Conservation (phyloP, 2,888 invertebrate species). For the Erebia ligea region DNA sequence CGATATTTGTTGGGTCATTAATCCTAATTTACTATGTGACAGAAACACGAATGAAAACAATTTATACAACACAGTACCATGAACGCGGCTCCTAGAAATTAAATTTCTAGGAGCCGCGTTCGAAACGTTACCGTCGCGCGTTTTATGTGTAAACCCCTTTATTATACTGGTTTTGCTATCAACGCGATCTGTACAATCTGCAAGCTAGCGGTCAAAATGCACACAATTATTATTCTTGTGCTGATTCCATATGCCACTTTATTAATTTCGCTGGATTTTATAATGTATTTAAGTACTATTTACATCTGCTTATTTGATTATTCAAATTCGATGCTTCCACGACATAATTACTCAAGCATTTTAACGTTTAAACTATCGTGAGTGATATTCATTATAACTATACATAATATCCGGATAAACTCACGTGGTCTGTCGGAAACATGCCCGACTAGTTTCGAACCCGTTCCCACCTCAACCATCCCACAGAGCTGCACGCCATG, state of each 20-base stretch:
- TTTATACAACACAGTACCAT: no score
- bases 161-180: constrained; percentile 6
- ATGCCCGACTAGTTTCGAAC: no score
- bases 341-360: not conserved
- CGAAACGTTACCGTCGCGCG: not conserved
- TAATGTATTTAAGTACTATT: not conserved
- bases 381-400: no score
- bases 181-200: not conserved
- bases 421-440: no score
- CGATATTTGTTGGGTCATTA: no score
- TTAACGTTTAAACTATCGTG: no score
- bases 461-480: no score
- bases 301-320: not conserved
- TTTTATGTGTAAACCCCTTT: not conserved
- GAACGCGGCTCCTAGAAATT: no score
- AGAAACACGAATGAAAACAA: no score
- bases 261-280: constrained; percentile 4
- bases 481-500: no score
- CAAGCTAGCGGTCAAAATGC: not conserved
- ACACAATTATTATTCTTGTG: not conserved
- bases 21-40: no score
- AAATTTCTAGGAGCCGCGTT: not conserved
- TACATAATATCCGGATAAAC: no score
- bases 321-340: not conserved
- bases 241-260: constrained; percentile 7